Conservation (phyloP, 2,113 vertebrate species). For the Galbula dea region DNA sequence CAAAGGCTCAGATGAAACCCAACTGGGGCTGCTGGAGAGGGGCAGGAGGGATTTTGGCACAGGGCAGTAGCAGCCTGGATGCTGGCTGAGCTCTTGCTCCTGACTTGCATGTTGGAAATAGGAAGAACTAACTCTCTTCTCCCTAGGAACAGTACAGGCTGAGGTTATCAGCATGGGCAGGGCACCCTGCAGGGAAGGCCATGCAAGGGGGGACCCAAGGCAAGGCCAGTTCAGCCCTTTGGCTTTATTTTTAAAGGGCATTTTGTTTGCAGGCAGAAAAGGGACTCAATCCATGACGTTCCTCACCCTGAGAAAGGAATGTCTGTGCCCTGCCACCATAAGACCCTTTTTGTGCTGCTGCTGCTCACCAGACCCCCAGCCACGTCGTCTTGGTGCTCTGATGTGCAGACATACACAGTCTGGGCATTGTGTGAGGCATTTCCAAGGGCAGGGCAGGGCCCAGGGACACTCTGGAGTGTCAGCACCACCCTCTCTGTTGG, state of each 20-base stretch:
- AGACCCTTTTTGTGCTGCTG: constrained; percentile 15
- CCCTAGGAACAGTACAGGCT: not conserved
- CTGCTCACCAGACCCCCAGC: not conserved
- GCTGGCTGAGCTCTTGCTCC: not conserved
- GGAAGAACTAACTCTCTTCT: constrained; percentile 59
- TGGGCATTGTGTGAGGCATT: not conserved
- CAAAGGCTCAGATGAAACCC: not conserved
- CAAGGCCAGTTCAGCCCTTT: not conserved
- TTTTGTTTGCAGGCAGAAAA: not conserved
- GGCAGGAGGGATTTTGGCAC: not conserved
- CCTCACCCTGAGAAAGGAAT: accelerated
- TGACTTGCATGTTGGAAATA: not conserved
- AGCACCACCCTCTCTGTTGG: not conserved
- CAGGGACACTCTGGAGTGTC: not conserved
- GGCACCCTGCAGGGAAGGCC: not conserved
- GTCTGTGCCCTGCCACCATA: not conserved
- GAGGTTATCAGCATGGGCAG: constrained; percentile 6
- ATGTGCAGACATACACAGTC: not conserved
- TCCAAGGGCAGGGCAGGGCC: not conserved
- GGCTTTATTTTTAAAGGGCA: not conserved
- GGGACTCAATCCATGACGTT: not conserved
- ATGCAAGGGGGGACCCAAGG: accelerated
- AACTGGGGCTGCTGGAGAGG: not conserved
- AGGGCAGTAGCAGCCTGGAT: not conserved
- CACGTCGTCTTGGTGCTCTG: accelerated